phyloP scores from a whole-genome alignment of 2,113 vertebrate species.

The rabbit (Oryctolagus cuniculus) region DNA sequence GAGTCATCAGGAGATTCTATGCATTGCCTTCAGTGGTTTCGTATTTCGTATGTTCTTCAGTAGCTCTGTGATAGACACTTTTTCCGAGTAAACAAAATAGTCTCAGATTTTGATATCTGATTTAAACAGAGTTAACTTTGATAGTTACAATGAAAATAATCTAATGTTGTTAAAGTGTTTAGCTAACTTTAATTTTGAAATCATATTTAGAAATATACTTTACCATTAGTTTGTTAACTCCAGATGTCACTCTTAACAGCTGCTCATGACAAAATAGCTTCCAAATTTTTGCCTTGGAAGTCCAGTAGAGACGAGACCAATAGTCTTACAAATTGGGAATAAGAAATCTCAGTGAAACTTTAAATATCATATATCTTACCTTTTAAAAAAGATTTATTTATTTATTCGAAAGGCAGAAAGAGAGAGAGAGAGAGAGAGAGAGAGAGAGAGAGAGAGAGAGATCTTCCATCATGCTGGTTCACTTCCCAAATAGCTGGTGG shows the following conservation, averaged over 20 bases:
- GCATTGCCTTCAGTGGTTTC: neutral
- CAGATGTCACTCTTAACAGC: neutral
- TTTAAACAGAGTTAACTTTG: slow-evolving; percentile 17
- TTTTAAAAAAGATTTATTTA: too few relatives aligned
- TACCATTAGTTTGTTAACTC: neutral
- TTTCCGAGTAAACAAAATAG: neutral
- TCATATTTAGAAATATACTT: neutral
- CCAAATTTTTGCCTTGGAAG: neutral
- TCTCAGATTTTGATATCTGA: neutral
- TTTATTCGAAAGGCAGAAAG: too few relatives aligned
- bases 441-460: too few relatives aligned
- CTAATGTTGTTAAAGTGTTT: neutral
- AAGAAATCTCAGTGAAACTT: neutral
- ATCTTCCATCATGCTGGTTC: too few relatives aligned
- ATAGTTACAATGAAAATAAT: neutral
- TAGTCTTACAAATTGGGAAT: neutral
- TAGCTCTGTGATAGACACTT: neutral
- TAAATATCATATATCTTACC: neutral
- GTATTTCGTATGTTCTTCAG: neutral
- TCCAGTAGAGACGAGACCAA: neutral
- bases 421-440: too few relatives aligned
- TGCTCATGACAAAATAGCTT: neutral
- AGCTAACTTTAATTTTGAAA: neutral
- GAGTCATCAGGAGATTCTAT: neutral
- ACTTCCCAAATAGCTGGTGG: too few relatives aligned